These are phyloP conservation scores for Agriopis aurantiaria DNA, from an alignment of 2,888 invertebrate species.

Conservation along the genomic window DNA sequence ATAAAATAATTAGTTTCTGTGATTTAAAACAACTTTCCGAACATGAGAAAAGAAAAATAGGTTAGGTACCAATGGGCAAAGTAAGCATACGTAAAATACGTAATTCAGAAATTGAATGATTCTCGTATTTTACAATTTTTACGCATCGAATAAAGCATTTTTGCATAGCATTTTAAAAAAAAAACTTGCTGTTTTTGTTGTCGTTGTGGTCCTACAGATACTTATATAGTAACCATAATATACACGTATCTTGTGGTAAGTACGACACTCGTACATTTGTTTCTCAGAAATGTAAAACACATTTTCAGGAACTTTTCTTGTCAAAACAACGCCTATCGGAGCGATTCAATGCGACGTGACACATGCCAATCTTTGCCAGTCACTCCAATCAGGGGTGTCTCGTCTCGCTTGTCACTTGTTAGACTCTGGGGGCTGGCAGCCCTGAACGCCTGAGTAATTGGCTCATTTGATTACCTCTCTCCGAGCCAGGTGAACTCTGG, in stretches of 20 bases:
- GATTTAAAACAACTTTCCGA: too few species aligned
- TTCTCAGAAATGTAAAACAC: not conserved
- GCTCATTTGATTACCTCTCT: slow-evolving; percentile 42
- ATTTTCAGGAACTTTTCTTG: not conserved
- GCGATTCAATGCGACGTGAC: slow-evolving; percentile 27
- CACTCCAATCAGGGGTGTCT: slow-evolving; percentile 24
- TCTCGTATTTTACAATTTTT: not conserved
- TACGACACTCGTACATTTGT: not conserved
- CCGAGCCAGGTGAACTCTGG: slow-evolving; percentile 30
- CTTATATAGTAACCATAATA: too few species aligned
- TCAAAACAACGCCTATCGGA: not conserved
- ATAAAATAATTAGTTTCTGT: too few species aligned
- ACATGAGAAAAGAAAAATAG: too few species aligned
- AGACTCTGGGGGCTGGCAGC: slow-evolving; percentile 15
- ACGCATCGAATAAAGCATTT: not conserved
- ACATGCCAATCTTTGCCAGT: slow-evolving; percentile 41
- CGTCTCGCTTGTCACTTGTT: slow-evolving; percentile 20
- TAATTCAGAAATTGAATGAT: too few species aligned
- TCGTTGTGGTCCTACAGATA: too few species aligned
- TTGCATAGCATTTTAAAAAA: too few species aligned
- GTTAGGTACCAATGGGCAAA: too few species aligned
- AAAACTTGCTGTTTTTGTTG: too few species aligned
- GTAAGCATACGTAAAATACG: too few species aligned
- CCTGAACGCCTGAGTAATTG: slow-evolving; percentile 36
- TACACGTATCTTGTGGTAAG: too few species aligned